Conservation (phyloP, 1,140 invertebrate species). For the Drosophila ironensis region DNA sequence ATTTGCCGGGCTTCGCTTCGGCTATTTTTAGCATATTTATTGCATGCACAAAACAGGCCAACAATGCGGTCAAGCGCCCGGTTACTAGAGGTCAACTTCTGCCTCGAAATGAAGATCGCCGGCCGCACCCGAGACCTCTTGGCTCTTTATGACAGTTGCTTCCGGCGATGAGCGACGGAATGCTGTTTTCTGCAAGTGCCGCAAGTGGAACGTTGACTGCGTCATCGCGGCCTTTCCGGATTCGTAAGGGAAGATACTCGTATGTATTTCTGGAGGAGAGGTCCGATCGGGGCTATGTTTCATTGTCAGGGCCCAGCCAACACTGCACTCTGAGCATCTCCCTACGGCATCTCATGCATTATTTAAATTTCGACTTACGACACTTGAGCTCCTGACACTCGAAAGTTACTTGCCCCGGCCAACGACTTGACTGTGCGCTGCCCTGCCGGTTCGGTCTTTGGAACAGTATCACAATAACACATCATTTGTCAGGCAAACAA, state of each 20-base stretch:
- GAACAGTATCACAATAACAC: slow-evolving; percentile 75
- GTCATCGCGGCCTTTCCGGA: background rate
- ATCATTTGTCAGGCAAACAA: slow-evolving; percentile 79
- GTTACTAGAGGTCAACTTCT: slow-evolving; percentile 72
- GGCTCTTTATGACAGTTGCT: slow-evolving; percentile 65
- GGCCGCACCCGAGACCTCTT: background rate
- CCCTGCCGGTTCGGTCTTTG: slow-evolving; percentile 10
- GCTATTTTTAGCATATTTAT: slow-evolving; percentile 76
- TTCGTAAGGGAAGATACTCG: background rate
- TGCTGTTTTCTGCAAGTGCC: slow-evolving; percentile 17
- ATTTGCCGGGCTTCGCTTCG: slow-evolving; percentile 31
- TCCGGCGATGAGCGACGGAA: slow-evolving; percentile 38
- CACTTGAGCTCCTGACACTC: slow-evolving; percentile 65
- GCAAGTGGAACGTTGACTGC: slow-evolving; percentile 24
- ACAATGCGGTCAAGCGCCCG: slow-evolving; percentile 47
- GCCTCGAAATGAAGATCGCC: slow-evolving; percentile 23
- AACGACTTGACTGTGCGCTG: background rate
- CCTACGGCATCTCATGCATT: slow-evolving; percentile 43
- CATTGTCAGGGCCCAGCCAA: slow-evolving; percentile 2
- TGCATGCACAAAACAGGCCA: slow-evolving; percentile 50
- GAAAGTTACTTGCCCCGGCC: slow-evolving; percentile 57
- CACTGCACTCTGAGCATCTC: background rate
- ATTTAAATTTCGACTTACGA: slow-evolving; percentile 65
- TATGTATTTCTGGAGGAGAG: too few relatives aligned
- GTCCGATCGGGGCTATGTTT: background rate